These are phyloP conservation scores for Macrocentrus cingulum DNA, from an alignment of 1,140 invertebrate genomes.

Conservation along the genomic window DNA sequence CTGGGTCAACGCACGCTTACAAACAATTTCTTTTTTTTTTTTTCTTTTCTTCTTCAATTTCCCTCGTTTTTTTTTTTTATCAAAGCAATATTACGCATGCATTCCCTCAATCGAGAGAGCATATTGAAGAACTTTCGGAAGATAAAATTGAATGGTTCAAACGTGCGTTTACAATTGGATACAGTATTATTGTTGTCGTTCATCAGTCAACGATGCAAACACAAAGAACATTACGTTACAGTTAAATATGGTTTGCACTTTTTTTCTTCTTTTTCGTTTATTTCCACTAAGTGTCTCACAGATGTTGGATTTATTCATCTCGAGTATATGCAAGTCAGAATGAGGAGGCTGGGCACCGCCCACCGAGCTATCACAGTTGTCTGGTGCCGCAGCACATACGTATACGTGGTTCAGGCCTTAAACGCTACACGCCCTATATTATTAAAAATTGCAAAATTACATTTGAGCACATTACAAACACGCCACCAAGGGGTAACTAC, in stretches of 20 bases:
- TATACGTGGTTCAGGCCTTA: conserved; percentile 62
- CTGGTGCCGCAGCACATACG: conserved; percentile 61
- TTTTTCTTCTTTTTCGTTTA: too few relatives aligned
- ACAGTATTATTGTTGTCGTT: background rate
- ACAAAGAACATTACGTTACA: background rate
- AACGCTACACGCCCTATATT: conserved; percentile 53
- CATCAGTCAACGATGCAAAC: background rate
- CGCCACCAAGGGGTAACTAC: background rate
- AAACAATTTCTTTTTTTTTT: too few relatives aligned
- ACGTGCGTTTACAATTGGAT: background rate
- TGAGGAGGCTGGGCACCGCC: conserved; percentile 61
- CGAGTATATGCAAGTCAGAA: conserved; percentile 58
- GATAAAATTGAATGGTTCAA: background rate
- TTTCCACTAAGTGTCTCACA: background rate
- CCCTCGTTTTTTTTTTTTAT: too few relatives aligned
- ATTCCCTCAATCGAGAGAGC: too few relatives aligned
- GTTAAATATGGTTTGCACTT: too few relatives aligned
- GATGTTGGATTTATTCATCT: conserved; percentile 31
- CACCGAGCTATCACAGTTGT: conserved; percentile 61
- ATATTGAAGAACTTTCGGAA: too few relatives aligned
- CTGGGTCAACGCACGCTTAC: too few relatives aligned
- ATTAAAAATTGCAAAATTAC: conserved; percentile 24
- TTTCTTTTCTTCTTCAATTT: too few relatives aligned
- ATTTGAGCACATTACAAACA: conserved; percentile 4
- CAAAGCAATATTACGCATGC: too few relatives aligned